A percentile compares a stretch with the other conserved stretches of the same genome.
These are phyloP conservation scores for Delphinus delphis DNA, from an alignment of 2,113 vertebrate genomes.

Conservation along the genomic window DNA sequence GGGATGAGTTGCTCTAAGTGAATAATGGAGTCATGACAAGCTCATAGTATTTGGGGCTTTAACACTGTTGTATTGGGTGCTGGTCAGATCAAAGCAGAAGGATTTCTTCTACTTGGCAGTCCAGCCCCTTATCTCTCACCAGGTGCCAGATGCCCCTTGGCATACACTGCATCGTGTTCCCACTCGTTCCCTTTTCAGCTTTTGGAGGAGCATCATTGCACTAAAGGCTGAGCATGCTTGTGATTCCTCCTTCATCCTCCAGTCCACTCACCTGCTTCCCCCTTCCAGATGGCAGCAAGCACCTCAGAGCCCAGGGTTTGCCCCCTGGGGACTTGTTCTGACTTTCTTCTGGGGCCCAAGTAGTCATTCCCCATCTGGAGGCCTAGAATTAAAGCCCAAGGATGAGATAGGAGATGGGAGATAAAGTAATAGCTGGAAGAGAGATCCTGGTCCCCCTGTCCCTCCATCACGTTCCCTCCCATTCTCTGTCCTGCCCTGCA, in stretches of 20 bases:
- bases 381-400: neutral
- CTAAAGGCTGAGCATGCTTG: neutral
- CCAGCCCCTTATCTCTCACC: neutral
- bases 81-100: neutral
- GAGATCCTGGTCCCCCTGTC: neutral
- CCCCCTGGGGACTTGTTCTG: neutral
- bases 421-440: constrained; percentile 31
- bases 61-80: neutral
- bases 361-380: constrained; percentile 16
- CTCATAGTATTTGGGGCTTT: neutral
- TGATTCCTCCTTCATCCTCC: neutral
- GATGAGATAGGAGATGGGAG: constrained; percentile 49
- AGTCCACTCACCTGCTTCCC: neutral
- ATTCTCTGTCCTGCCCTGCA: constrained; percentile 63
- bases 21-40: neutral
- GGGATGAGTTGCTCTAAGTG: neutral
- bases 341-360: neutral
- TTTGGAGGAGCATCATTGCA: neutral
- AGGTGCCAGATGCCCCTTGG: neutral
- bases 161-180: too few relatives aligned
- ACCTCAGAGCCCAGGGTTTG: neutral
- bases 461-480: neutral
- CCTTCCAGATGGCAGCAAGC: neutral
- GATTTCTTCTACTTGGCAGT: neutral
- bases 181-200: neutral